Conservation (phyloP, 2,888 invertebrate species). For the Creontiades dilutus region DNA sequence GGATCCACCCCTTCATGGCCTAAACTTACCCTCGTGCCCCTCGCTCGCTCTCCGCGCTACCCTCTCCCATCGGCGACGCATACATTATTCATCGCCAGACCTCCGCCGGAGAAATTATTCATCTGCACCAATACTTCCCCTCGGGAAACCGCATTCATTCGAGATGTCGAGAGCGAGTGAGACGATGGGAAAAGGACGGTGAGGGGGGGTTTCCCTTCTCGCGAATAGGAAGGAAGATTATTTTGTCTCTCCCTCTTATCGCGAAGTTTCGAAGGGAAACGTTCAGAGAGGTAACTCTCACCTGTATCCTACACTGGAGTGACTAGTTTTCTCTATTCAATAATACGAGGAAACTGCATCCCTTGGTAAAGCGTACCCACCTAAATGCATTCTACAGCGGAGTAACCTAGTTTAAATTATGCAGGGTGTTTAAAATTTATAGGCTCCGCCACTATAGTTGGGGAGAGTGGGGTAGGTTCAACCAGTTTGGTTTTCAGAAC, state of each 20-base stretch:
- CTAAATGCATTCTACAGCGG: no score
- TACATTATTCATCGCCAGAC: slow-evolving; percentile 29
- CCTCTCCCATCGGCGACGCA: background rate
- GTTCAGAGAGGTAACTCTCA: no score
- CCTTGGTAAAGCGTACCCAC: no score
- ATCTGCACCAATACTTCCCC: slow-evolving; percentile 47
- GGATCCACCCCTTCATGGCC: no score
- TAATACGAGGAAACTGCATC: no score
- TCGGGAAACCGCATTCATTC: slow-evolving; percentile 40
- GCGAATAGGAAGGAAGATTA: background rate
- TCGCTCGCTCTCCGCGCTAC: background rate
- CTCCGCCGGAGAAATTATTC: slow-evolving; percentile 48
- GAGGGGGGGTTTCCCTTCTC: background rate
- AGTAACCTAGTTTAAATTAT: no score
- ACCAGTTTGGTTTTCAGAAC: no score
- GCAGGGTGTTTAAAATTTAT: no score
- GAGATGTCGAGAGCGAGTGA: background rate
- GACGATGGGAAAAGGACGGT: background rate
- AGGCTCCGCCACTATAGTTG: no score
- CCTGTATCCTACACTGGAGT: no score
- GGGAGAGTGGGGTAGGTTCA: no score
- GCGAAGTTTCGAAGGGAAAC: background rate
- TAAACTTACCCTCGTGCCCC: background rate
- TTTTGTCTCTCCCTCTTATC: background rate
- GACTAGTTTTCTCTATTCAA: no score